phyloP scores from a whole-genome alignment of 2,113 vertebrate genomes.

The Clarias magur region DNA sequence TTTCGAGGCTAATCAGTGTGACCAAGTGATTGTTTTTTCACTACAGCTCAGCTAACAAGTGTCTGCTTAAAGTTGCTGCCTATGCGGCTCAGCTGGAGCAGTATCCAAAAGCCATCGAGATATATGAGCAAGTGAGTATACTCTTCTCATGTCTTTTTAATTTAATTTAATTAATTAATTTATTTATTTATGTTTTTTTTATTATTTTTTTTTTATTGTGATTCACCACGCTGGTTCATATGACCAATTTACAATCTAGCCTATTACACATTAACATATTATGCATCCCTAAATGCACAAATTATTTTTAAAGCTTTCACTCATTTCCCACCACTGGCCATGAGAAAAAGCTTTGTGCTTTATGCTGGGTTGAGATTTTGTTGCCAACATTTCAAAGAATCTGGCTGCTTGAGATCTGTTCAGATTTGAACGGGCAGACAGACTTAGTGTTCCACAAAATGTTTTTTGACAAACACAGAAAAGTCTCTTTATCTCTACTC shows the following conservation, averaged over 20 bases:
- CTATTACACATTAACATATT: too few relatives aligned
- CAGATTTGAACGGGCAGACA: neutral
- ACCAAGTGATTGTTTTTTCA: constrained; percentile 3
- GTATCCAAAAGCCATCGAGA: constrained; percentile 89
- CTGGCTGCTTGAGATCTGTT: neutral
- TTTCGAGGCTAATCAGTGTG: too few relatives aligned
- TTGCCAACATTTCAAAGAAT: neutral
- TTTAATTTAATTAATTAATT: too few relatives aligned
- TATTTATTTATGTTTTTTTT: too few relatives aligned
- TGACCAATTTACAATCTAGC: neutral
- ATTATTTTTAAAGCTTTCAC: neutral
- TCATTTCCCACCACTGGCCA: neutral
- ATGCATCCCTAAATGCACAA: neutral
- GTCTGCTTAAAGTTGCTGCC: constrained; percentile 88
- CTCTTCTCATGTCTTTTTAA: rapidly evolving
- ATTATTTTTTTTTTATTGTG: neutral
- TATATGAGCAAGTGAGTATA: constrained; percentile 84
- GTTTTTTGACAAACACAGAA: neutral
- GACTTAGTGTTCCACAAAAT: neutral
- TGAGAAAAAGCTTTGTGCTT: neutral
- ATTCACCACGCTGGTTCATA: neutral
- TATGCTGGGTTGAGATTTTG: neutral
- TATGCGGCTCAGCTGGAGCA: constrained; percentile 90
- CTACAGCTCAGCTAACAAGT: constrained; percentile 90
- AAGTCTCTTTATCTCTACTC: neutral